Evolutionary conservation across 2,888 invertebrate species (phyloP).

Genomic region (Cantharis flavilabris): DNA sequence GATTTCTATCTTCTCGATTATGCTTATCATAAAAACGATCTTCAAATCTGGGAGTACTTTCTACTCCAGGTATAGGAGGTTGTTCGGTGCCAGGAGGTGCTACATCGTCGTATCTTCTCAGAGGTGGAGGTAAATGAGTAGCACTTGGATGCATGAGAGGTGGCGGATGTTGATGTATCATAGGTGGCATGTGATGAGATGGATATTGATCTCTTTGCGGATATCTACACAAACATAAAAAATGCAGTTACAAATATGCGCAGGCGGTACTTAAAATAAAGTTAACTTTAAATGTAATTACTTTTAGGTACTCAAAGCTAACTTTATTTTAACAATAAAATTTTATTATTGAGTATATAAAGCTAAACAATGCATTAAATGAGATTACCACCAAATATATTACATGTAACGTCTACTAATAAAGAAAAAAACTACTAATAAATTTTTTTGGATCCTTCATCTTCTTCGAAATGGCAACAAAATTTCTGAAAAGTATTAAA

Average conservation of each 20-base stretch:
- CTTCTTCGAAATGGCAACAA: not conserved
- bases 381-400: not conserved
- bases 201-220: slow-evolving; percentile 38
- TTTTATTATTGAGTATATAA: not conserved
- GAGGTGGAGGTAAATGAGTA: slow-evolving; percentile 39
- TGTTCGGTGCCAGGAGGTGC: slow-evolving; percentile 67
- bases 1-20: slow-evolving; percentile 16
- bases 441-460: not conserved
- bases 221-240: slow-evolving; percentile 47
- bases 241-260: not conserved
- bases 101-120: slow-evolving; percentile 59
- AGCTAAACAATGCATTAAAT: not conserved
- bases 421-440: not conserved
- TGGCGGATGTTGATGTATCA: slow-evolving; percentile 37
- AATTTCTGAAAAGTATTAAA: not conserved
- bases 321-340: not conserved
- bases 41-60: slow-evolving; percentile 60
- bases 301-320: not conserved
- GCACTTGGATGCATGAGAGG: slow-evolving; percentile 37
- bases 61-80: slow-evolving; percentile 66
- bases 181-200: slow-evolving; percentile 34
- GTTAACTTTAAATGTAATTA: not conserved
- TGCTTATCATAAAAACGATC: slow-evolving; percentile 31
- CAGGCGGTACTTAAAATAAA: not conserved
- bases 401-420: not conserved